Conservation (phyloP, 2,797 vertebrate species). For the Oreochromis mossambicus region DNA sequence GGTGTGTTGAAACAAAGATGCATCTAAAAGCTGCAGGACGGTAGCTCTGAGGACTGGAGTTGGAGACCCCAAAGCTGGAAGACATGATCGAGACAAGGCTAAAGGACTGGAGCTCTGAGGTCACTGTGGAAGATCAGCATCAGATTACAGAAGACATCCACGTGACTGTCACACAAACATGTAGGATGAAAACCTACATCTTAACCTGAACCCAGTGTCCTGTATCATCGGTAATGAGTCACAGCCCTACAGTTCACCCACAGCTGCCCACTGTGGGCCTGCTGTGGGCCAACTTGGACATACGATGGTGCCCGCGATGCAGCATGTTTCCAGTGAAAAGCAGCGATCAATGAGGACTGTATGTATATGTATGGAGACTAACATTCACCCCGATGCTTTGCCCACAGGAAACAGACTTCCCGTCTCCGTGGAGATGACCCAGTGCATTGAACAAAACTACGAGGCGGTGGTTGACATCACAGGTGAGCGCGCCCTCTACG, state of each 20-base stretch:
- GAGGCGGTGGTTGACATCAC: background rate
- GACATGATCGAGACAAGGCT: background rate
- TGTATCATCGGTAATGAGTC: background rate
- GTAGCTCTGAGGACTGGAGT: background rate
- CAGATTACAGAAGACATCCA: fast-evolving
- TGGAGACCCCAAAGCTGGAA: background rate
- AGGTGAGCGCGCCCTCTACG: fast-evolving
- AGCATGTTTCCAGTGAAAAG: background rate
- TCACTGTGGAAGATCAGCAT: background rate
- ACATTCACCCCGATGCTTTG: background rate
- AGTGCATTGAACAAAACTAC: background rate
- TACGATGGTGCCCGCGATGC: background rate
- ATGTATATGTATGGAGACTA: fast-evolving
- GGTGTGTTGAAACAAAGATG: fast-evolving
- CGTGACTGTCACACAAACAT: background rate
- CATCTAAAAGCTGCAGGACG: background rate
- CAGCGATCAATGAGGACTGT: background rate
- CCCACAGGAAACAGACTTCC: background rate
- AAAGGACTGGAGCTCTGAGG: background rate
- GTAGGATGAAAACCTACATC: background rate
- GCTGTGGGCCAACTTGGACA: fast-evolving
- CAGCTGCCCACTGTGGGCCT: background rate
- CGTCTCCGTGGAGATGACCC: background rate
- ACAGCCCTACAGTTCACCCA: background rate
- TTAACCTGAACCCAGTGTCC: background rate